Base-by-base conservation (phyloP, 1,140 invertebrate genomes). In the Chlorops oryzae region DNA sequence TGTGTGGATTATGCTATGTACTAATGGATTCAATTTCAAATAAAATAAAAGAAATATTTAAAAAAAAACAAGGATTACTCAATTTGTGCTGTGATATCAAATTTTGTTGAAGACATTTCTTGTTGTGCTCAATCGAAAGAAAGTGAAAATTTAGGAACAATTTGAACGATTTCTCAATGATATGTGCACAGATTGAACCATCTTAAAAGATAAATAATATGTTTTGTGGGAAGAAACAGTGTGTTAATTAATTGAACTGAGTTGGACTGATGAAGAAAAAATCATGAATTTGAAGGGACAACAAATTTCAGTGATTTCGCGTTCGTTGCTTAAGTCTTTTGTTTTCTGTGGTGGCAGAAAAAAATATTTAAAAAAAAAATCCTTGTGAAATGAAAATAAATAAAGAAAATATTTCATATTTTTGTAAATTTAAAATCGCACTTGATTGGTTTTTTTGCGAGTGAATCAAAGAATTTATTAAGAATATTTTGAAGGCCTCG, bases 321-420 rank as follows among this genome's bases (percentile, higher is more conserved):
- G 52, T 53, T 60, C 24, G 48, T 51, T 51, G 40, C 47, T 40
- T 12, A 39, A 63, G 52, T 58, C 52, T 59, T 57, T 59, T 34
- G 49, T 52, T 49, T 39, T 7, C 12, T 13, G 15, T 38, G 37
- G 17, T 22, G 9, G 3, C 18, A 22, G 13, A 12, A 45, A 32
- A 9, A 32, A 9, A 20, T 20, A 32, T 21, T 22, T 34, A 35
- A 34, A 46, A 46, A 10, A 34, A 46, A 35, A 28, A 34, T 46
- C 12, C 17, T 46, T 23, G 27, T 9, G n/a, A 32, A 32, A 32
- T 32, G n/a, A 32, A 7, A 32, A 9, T n/a, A 32, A 32, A 32
- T 9, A 32, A 32, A 32, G n/a, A 32, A 9, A 9, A 32, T 9
- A 32, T 9, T 32, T 7, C 7, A 32, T 9, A 32, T 32, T 32